These are phyloP conservation scores for Scylla paramamosain DNA, from an alignment of 1,140 invertebrate species.

Conservation along the genomic window DNA sequence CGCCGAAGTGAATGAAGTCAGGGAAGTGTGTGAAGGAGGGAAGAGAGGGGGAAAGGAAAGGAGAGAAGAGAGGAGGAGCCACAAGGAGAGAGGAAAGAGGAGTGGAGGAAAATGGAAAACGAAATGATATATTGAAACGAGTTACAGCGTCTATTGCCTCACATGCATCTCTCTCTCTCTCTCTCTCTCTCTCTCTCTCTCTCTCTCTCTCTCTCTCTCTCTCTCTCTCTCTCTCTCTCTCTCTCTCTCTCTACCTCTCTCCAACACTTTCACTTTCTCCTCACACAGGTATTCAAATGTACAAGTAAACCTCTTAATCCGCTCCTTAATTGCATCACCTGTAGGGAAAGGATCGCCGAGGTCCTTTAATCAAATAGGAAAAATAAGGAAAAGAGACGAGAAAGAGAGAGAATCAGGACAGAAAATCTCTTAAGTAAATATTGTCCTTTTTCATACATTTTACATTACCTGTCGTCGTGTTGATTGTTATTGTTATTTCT, in stretches of 20 bases:
- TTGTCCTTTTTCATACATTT: neutral
- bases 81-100: neutral
- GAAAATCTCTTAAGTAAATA: neutral
- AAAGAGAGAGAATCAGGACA: neutral
- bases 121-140: neutral
- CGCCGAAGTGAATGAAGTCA: neutral
- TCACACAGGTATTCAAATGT: no score
- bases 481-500: neutral
- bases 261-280: no score
- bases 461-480: neutral
- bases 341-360: no score
- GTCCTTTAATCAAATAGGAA: neutral
- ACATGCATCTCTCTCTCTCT: neutral
- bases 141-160: neutral
- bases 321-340: no score
- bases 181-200: neutral
- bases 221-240: slow-evolving; percentile 48
- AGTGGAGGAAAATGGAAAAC: neutral
- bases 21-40: neutral
- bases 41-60: neutral
- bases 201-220: slow-evolving; percentile 26
- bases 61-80: neutral
- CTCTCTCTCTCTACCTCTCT: neutral
- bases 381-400: neutral
- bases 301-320: no score